Evolutionary conservation across 2,888 invertebrate genomes (phyloP).

Genomic region (Stenotaenia linearis): DNA sequence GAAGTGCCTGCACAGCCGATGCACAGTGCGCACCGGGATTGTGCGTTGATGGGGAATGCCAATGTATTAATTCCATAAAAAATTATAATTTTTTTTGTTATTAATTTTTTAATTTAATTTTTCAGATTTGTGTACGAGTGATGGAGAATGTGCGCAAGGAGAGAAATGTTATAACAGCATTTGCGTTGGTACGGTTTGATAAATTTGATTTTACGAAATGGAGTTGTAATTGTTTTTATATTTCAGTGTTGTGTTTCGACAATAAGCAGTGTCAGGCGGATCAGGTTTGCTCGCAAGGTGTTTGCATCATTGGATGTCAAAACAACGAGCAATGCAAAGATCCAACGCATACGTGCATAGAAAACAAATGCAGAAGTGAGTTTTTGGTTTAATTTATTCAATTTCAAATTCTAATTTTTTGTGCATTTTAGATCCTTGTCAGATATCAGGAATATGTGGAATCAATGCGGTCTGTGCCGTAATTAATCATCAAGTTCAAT

Average conservation of each 20-base stretch:
- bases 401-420: not conserved
- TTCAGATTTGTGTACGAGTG: slow-evolving; percentile 64
- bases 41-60: slow-evolving; percentile 77
- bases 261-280: slow-evolving; percentile 73
- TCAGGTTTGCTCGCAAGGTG: slow-evolving; percentile 72
- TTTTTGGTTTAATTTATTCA: not conserved
- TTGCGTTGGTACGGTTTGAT: slow-evolving; percentile 50
- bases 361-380: slow-evolving; percentile 66
- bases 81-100: not conserved
- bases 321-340: slow-evolving; percentile 71
- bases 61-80: slow-evolving; percentile 47
- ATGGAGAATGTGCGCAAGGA: slow-evolving; percentile 69
- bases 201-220: not conserved
- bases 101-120: slow-evolving; percentile 29
- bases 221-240: not conserved
- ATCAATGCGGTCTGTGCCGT: slow-evolving; percentile 72
- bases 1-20: slow-evolving; percentile 62
- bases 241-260: slow-evolving; percentile 65
- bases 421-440: slow-evolving; percentile 62
- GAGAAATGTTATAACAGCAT: slow-evolving; percentile 72
- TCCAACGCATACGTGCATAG: slow-evolving; percentile 69
- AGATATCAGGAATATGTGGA: slow-evolving; percentile 57
- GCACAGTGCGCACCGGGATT: slow-evolving; percentile 67
- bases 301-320: slow-evolving; percentile 77
- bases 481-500: slow-evolving; percentile 64